A percentile compares a stretch with the other conserved stretches of the same genome.
These are phyloP conservation scores for Caenorhabditis latens DNA, from an alignment of 1,140 invertebrate genomes.

Conservation along the genomic window DNA sequence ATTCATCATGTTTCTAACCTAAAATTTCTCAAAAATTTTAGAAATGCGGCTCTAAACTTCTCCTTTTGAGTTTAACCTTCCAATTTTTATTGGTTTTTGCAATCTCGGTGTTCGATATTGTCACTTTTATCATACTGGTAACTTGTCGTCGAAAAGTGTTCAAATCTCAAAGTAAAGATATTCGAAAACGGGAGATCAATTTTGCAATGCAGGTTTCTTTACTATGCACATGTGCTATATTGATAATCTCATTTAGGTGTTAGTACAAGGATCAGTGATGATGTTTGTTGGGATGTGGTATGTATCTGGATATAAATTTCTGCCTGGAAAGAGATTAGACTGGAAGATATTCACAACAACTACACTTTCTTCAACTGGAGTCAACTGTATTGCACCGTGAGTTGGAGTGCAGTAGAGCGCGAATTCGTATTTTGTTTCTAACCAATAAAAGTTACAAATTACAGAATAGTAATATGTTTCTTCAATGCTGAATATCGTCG, in stretches of 20 bases:
- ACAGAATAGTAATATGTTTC: constrained; percentile 20
- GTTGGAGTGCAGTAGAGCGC: neutral
- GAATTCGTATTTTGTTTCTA: neutral
- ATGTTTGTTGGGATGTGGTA: constrained; percentile 16
- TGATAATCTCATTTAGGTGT: neutral
- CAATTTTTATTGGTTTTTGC: neutral
- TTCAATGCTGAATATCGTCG: constrained; percentile 29
- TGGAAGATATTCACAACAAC: constrained; percentile 15
- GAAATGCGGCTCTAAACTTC: neutral
- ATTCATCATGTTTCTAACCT: neutral
- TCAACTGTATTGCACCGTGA: constrained; percentile 16
- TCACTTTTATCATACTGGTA: constrained; percentile 1
- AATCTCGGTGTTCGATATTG: neutral
- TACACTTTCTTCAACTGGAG: neutral
- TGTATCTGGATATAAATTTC: neutral
- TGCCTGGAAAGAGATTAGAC: neutral
- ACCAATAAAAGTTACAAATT: neutral
- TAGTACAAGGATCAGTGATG: neutral
- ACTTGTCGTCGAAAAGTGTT: constrained; percentile 3
- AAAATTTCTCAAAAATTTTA: neutral
- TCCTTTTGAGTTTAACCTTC: neutral
- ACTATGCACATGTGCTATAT: neutral
- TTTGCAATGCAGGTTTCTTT: constrained; percentile 19
- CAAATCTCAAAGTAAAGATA: neutral
- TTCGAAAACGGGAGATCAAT: constrained; percentile 1